Evolutionary conservation across 1,140 invertebrate genomes (phyloP).

Genomic region (Drosophila willistoni): DNA sequence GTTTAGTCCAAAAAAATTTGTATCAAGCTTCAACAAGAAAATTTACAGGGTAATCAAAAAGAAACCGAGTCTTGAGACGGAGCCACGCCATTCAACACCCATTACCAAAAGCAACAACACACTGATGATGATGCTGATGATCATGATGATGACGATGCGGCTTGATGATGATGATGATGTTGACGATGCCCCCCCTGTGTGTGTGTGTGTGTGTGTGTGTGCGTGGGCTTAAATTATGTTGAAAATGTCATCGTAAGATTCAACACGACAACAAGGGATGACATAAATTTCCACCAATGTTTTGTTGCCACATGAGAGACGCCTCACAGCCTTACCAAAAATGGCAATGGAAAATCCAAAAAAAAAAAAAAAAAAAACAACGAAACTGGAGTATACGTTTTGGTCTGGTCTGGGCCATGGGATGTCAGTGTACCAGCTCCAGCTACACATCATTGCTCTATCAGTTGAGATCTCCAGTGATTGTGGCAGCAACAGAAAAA

Average conservation of each 20-base stretch:
- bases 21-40: too few species aligned
- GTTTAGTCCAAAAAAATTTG: too few species aligned
- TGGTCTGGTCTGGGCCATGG: constrained; percentile 36
- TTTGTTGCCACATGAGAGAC: constrained; percentile 61
- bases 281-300: constrained; percentile 83
- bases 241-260: constrained; percentile 83
- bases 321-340: constrained; percentile 52
- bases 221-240: constrained; percentile 83
- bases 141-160: constrained; percentile 27
- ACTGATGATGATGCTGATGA: constrained; percentile 33
- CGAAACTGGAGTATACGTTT: constrained; percentile 71
- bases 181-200: constrained; percentile 49
- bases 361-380: constrained; percentile 6
- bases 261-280: constrained; percentile 83
- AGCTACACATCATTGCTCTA: constrained; percentile 79
- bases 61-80: constrained; percentile 12
- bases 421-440: constrained; percentile 43
- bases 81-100: constrained; percentile 49
- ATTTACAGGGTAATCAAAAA: background rate
- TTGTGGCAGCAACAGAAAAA: constrained; percentile 43
- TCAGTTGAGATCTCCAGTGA: constrained; percentile 76
- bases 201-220: constrained; percentile 44
- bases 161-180: constrained; percentile 24
- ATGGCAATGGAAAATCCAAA: constrained; percentile 48
- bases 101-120: constrained; percentile 40